A percentile compares a stretch with the other conserved stretches of the same genome.
These are phyloP conservation scores for Cryptus armator DNA, from an alignment of 2,888 invertebrate species.

Conservation along the genomic window DNA sequence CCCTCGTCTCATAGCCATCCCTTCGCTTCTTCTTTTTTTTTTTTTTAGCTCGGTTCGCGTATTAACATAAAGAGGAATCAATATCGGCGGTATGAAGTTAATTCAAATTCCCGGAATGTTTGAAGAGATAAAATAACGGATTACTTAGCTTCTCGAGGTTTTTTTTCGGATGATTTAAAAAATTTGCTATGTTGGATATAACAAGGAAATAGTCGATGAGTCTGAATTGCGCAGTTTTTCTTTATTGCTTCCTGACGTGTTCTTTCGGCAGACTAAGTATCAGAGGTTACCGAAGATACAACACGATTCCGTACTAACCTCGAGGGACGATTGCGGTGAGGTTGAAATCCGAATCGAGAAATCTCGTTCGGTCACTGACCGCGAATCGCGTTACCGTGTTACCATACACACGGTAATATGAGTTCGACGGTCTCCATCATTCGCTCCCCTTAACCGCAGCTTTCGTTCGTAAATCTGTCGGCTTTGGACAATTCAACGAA, in stretches of 20 bases:
- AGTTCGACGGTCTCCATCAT: slow-evolving; percentile 45
- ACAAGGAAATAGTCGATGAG: neutral
- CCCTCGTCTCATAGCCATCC: slow-evolving; percentile 24
- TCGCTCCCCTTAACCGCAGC: slow-evolving; percentile 46
- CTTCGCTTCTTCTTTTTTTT: slow-evolving; percentile 6
- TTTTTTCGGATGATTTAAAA: slow-evolving; percentile 36
- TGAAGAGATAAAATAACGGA: slow-evolving; percentile 78
- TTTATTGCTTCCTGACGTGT: neutral
- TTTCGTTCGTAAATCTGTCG: slow-evolving; percentile 48
- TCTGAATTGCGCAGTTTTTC: neutral
- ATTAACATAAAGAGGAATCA: slow-evolving; percentile 82
- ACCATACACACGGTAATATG: slow-evolving; percentile 3
- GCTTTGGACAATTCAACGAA: slow-evolving; percentile 29
- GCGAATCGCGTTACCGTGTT: slow-evolving; percentile 45
- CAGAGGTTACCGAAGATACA: neutral
- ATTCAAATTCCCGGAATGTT: slow-evolving; percentile 80
- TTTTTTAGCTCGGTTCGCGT: slow-evolving; percentile 55
- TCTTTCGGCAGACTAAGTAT: neutral
- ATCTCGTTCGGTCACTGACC: slow-evolving; percentile 70
- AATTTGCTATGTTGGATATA: neutral
- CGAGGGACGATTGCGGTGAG: slow-evolving; percentile 32
- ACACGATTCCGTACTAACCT: neutral
- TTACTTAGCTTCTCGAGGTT: slow-evolving; percentile 63
- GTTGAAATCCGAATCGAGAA: slow-evolving; percentile 76
- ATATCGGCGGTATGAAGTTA: slow-evolving; percentile 80